Base-by-base conservation (phyloP, 2,797 vertebrate species). In the Aplochiton taeniatus region DNA sequence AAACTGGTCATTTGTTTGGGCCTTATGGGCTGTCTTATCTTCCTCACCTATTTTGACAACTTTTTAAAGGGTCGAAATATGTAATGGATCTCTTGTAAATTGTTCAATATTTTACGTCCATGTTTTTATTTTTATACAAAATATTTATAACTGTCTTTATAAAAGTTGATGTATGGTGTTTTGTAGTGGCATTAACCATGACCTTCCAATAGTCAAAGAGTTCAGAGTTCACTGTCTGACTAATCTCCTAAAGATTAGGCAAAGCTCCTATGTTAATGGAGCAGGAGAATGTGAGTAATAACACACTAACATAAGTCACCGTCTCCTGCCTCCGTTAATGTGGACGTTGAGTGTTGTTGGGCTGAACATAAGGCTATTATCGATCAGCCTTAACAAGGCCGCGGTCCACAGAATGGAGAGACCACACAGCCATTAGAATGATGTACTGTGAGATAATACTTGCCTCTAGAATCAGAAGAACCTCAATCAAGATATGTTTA, bases 181-280 rank as follows among this genome's bases (percentile, higher is more conserved):
- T 8, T 48, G 47, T 68, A 44, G 42, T 49, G 11, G 16, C 13
- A 59, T 81, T 78, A 66, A 63, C 71, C 69, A 54, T 55, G 48
- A 63, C 72, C 56, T 77, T 41, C 62, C 63, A 59, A 68, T 79
- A 73, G 57, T 78, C 84, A 72, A 72, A 65, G 75, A 81, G 31
- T 31, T 81, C 70, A 86, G 73, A 83, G 75, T 72, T 76, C 75
- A 75, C 74, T 68, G 68, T 76, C 70, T 88, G 83, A 88, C 88
- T 87, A 85, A 85, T 83, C 75, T 81, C 54, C 6, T 31, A 31
- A 31, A 73, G 79, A 83, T 91, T 81, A 88, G 59, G 74, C 78
- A 79, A 66, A 71, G 62, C 51, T 72, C 78, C 8, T 43, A 61
- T 71, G 72, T 82, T 83, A 85, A 90, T 82, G 82, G 77, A 78